Percentiles rank a stretch among this genome's conserved stretches.
Conservation (phyloP, 2,797 vertebrate species). For the Tragelaphus oryx region DNA sequence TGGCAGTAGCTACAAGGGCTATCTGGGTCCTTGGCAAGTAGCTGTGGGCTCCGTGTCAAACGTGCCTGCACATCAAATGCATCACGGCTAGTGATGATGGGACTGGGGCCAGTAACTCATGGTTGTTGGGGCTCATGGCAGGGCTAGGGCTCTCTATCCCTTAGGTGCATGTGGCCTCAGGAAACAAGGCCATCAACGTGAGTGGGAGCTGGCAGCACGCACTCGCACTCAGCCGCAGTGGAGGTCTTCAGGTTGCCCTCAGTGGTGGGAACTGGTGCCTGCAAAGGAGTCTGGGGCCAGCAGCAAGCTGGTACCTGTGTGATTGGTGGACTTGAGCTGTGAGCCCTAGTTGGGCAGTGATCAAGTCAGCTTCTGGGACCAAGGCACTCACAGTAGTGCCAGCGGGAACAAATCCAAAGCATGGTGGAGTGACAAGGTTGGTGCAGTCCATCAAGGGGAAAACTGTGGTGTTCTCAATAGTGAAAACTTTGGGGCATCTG, state of each 20-base stretch:
- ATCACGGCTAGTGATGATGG: not conserved
- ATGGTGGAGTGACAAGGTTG: not conserved
- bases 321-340: not conserved
- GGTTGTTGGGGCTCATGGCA: too few species aligned
- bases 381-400: fast-evolving
- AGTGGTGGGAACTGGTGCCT: fast-evolving
- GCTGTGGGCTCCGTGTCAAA: not conserved
- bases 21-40: not conserved
- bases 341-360: not conserved
- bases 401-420: not conserved
- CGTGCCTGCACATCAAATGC: not conserved
- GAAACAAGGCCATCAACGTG: not conserved
- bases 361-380: not conserved
- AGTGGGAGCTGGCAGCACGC: fast-evolving
- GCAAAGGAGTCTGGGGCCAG: not conserved
- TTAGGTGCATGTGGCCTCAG: too few species aligned
- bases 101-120: not conserved
- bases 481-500: not conserved
- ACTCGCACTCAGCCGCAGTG: not conserved
- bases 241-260: not conserved
- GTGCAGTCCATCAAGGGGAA: not conserved
- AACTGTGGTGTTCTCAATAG: not conserved
- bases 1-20: not conserved
- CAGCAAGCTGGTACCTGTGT: too few species aligned
- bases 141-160: too few species aligned